These are phyloP conservation scores for Platygyra sinensis DNA, from an alignment of 64 coral and sea anemone species.

Conservation along the genomic window DNA sequence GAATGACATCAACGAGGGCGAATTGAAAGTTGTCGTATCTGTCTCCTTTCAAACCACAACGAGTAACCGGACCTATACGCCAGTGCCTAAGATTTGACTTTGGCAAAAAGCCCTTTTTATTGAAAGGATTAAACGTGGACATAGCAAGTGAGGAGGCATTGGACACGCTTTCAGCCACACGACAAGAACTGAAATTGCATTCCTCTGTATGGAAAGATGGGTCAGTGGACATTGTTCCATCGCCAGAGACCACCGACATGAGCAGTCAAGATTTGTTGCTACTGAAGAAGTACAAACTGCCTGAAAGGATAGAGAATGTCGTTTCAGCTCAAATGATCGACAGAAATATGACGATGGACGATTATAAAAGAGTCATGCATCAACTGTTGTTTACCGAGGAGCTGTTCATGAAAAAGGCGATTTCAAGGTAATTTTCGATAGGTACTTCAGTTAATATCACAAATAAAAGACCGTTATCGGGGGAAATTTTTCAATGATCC, in stretches of 20 bases:
- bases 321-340: conserved; percentile 41
- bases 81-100: conserved; percentile 81
- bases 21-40: conserved; percentile 37
- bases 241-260: not conserved
- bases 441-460: too few relatives aligned
- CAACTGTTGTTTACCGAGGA: conserved; percentile 84
- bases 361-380: conserved; percentile 74
- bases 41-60: conserved; percentile 50
- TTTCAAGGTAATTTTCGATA: conserved; percentile 46
- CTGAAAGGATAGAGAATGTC: conserved; percentile 18
- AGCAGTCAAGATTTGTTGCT: not conserved
- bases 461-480: too few relatives aligned
- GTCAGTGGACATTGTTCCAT: not conserved
- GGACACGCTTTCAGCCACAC: not conserved
- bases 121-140: conserved; percentile 78
- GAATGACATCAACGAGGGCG: too few relatives aligned
- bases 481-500: too few relatives aligned
- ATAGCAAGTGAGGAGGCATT: conserved; percentile 28
- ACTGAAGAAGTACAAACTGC: not conserved
- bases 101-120: conserved; percentile 40
- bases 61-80: conserved; percentile 55
- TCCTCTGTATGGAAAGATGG: not conserved
- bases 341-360: not conserved
- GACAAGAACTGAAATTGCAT: conserved; percentile 2
- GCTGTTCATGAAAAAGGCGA: conserved; percentile 64